Percentiles rank a stretch among this genome's conserved stretches.
Evolutionary conservation across 2,888 invertebrate genomes (phyloP).

Genomic region (Caenorhabditis sinica): DNA sequence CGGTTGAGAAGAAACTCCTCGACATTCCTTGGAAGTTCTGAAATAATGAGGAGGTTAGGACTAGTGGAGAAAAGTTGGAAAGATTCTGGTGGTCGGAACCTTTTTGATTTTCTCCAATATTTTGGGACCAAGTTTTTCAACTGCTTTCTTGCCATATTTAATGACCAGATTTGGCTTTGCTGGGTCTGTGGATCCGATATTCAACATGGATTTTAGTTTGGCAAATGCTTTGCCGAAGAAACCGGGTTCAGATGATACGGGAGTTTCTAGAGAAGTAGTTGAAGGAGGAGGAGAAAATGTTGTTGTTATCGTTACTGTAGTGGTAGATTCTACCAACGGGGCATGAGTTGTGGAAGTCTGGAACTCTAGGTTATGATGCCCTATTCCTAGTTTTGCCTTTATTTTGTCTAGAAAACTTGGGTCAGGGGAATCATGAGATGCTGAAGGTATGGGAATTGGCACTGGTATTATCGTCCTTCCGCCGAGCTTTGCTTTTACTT

Average conservation of each 20-base stretch:
- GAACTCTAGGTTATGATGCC: conserved; percentile 21
- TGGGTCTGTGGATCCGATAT: conserved; percentile 46
- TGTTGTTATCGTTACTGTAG: neutral
- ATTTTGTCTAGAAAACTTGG: conserved; percentile 19
- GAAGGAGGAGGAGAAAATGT: conserved; percentile 1
- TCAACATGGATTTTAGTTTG: conserved; percentile 46
- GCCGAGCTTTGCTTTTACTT: conserved; percentile 10
- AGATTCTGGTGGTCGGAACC: neutral
- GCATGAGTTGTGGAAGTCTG: conserved; percentile 1
- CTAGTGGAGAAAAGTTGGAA: neutral
- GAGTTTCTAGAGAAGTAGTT: too few relatives aligned
- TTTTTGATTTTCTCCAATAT: conserved; percentile 49
- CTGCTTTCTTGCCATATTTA: conserved; percentile 56
- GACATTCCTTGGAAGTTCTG: conserved; percentile 57
- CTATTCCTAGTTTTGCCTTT: conserved; percentile 13
- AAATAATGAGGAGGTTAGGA: neutral
- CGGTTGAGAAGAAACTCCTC: conserved; percentile 61
- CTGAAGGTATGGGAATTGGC: neutral
- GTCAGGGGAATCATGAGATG: conserved; percentile 11
- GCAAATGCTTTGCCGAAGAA: conserved; percentile 36
- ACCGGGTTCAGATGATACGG: conserved; percentile 9
- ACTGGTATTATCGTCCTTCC: neutral
- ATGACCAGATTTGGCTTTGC: conserved; percentile 42
- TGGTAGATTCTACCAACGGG: conserved; percentile 1
- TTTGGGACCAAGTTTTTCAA: conserved; percentile 49